Evolutionary conservation across 2,113 vertebrate genomes (phyloP), one percentile per base, ranked within the genome.

Genomic region (Penelope pileata): DNA sequence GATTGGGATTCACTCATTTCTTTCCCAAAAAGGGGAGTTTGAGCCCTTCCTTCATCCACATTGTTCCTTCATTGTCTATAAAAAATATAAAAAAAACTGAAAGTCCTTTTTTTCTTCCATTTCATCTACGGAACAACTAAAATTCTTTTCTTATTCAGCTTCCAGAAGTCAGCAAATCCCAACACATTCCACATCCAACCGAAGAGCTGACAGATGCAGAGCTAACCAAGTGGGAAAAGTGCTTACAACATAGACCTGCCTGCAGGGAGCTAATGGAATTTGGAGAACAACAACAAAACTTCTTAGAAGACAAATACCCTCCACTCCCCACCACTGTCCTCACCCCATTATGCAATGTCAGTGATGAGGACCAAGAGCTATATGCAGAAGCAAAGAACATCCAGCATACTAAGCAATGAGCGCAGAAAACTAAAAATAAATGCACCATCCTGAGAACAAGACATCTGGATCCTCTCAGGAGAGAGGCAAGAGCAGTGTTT

Each of bases 381-480:
- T 6, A 1, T 0, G 0, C 34, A 67, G 56, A 66, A 69, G 18
- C 40, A 83, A 79, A 70, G 62, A 36, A 10, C 21, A 18, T 8
- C 21, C 59, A 66, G 10, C 4, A 26, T 38, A 47, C 9, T 32
- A 50, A 89, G 70, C 2, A 7, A 27, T 0, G 22, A 79, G 40
- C n/a, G 62, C 16, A 68, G 72, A 79, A 53, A 77, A 6, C 50
- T 63, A 56, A 80, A 88, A 82, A 75, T 38, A 75, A 86, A 77
- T 24, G 60, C 34, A 51, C 16, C 3, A 1, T 63, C 38, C 63
- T 51, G 48, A 78, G 47, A 74, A 82, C 59, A 86, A 90, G 60
- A 90, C 85, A 94, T 93, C 85, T 95, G 93, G 91, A 91, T 95
- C 40, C 68, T 68, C 79, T 60, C 34, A 36, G 67, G 53, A 94